Evolutionary conservation across 92 coral and sea anemone genomes (phyloP).

Genomic region (Epizoanthus ramosus): DNA sequence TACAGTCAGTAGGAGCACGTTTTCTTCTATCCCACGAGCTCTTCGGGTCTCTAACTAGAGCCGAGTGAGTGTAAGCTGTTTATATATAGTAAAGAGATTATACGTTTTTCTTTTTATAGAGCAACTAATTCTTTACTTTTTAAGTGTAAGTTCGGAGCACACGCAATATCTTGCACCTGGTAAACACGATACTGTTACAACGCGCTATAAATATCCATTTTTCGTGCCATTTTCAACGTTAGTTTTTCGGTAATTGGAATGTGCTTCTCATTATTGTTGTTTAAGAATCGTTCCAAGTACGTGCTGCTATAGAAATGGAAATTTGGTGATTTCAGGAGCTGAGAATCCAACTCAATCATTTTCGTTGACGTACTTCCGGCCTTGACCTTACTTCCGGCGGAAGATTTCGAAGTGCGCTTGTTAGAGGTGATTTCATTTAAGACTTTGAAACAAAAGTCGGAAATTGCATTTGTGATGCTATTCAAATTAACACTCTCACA

Average conservation of each 20-base stretch:
- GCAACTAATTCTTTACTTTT: neutral
- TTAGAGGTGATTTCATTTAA: slow-evolving; percentile 19
- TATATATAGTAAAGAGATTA: slow-evolving; percentile 1
- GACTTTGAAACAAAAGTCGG: slow-evolving; percentile 37
- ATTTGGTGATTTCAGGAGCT: slow-evolving; percentile 32
- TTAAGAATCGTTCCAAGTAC: slow-evolving; percentile 12
- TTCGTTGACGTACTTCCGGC: slow-evolving; percentile 33
- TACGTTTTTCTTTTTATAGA: neutral
- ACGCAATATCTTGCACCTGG: slow-evolving; percentile 2
- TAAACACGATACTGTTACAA: neutral
- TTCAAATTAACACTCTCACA: slow-evolving; percentile 39
- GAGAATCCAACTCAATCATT: slow-evolving; percentile 25
- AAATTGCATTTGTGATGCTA: slow-evolving; percentile 44
- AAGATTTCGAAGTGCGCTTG: slow-evolving; percentile 21
- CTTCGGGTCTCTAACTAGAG: neutral
- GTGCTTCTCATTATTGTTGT: neutral
- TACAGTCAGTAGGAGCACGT: neutral
- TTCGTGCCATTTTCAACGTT: neutral
- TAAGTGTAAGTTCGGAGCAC: neutral
- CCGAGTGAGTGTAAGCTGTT: slow-evolving; percentile 3
- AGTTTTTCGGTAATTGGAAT: neutral
- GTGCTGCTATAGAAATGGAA: slow-evolving; percentile 30
- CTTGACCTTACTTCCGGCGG: slow-evolving; percentile 37
- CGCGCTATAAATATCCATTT: neutral
- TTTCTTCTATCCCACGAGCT: neutral